Evolutionary conservation across 2,797 vertebrate species (phyloP).

Genomic region (Melanotaenia boesemani): DNA sequence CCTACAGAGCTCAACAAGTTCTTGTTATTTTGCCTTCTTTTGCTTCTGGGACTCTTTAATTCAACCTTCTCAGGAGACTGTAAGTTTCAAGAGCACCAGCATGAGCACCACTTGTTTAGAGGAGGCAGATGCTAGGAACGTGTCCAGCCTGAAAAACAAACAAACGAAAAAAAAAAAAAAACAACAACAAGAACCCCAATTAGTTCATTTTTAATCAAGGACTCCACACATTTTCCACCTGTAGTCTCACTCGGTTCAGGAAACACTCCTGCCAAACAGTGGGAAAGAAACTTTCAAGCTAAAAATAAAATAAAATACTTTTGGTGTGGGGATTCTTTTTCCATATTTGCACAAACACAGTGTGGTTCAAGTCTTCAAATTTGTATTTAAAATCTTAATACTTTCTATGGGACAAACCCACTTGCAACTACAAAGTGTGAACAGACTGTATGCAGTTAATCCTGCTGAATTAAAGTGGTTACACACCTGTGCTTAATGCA

Average conservation of each 20-base stretch:
- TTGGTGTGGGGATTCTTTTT: slow-evolving; percentile 9
- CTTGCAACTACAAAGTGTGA: slow-evolving; percentile 51
- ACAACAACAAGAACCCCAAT: slow-evolving; percentile 26
- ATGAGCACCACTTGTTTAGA: too few relatives aligned
- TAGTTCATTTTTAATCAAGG: slow-evolving; percentile 67
- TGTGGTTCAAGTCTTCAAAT: slow-evolving; percentile 5
- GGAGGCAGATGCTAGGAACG: slow-evolving; percentile 32
- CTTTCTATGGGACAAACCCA: slow-evolving; percentile 28
- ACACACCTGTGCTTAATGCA: slow-evolving; percentile 57
- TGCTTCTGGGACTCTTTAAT: too few relatives aligned
- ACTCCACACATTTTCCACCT: slow-evolving; percentile 70
- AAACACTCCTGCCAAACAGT: slow-evolving; percentile 40
- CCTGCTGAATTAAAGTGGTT: slow-evolving; percentile 39
- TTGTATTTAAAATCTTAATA: slow-evolving; percentile 21
- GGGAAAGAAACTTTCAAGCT: slow-evolving; percentile 34
- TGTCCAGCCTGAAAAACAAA: slow-evolving; percentile 63
- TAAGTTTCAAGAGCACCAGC: too few relatives aligned
- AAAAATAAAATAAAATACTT: slow-evolving; percentile 36
- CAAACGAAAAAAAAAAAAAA: slow-evolving; percentile 49
- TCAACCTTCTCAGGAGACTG: too few relatives aligned
- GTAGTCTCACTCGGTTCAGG: slow-evolving; percentile 55
- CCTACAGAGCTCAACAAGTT: too few relatives aligned
- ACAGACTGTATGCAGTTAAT: slow-evolving; percentile 32
- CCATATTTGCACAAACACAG: slow-evolving; percentile 16
- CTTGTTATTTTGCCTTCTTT: too few relatives aligned